These are phyloP conservation scores for Forbesichthys agassizii DNA, from an alignment of 2,113 vertebrate species.

Conservation along the genomic window DNA sequence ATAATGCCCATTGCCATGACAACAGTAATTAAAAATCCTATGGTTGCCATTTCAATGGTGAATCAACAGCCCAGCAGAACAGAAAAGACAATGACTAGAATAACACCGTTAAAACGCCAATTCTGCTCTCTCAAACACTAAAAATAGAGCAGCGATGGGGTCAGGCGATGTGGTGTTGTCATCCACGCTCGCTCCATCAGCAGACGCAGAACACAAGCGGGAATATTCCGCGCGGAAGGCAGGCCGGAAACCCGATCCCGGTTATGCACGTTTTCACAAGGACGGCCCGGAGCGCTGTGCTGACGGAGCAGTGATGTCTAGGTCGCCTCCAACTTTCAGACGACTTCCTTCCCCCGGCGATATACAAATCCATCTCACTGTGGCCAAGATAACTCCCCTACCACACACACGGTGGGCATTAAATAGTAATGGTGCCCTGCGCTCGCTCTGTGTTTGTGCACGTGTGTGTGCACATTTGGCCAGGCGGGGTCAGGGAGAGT, in stretches of 20 bases:
- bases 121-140: slow-evolving; percentile 12
- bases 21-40: slow-evolving; percentile 4
- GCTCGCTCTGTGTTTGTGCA: too few species aligned
- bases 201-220: slow-evolving; percentile 28
- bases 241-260: background rate
- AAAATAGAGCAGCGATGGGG: slow-evolving; percentile 55
- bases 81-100: background rate
- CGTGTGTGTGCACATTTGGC: too few species aligned
- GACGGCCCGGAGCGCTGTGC: background rate
- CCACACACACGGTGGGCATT: background rate
- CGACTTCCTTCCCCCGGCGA: slow-evolving; percentile 20
- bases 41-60: background rate
- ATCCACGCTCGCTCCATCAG: slow-evolving; percentile 22
- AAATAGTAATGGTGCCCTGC: too few species aligned
- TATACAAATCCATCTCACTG: background rate
- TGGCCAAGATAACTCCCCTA: too few species aligned
- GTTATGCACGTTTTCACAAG: slow-evolving; percentile 11
- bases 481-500: too few species aligned
- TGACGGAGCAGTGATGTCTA: slow-evolving; percentile 30
- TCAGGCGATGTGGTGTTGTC: slow-evolving; percentile 42
- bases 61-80: background rate
- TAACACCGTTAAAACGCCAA: slow-evolving; percentile 8
- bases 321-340: slow-evolving; percentile 29
- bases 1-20: background rate
- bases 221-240: background rate